Base-by-base conservation (phyloP, 1,140 invertebrate genomes). In the Drosophila obscura region DNA sequence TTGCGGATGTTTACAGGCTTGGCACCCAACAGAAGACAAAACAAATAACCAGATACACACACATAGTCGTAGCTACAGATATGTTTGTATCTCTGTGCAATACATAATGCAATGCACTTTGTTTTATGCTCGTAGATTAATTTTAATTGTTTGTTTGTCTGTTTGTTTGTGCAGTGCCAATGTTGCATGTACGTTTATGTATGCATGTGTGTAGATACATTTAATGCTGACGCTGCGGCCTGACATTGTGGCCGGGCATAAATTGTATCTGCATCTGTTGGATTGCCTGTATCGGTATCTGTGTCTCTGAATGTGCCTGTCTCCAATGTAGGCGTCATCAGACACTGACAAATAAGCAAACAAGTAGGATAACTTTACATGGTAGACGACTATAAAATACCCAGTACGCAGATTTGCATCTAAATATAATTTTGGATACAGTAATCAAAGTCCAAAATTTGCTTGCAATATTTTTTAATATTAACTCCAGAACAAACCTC, bases 1-100 rank as follows among this genome's bases (percentile, higher is more conserved):
- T 87, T 88, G 79, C 83, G 83, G 83, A 87, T 87, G 83, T 87
- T 87, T 87, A 87, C 83, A 87, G 77, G 81, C 75, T 87, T 87
- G 79, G 79, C 81, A 85, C 68, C 82, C 77, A 79, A 79, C 55
- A 87, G 51, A 73, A 78, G 57, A 77, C 76, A 85, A 71, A 55
- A 71, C 64, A 85, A 79, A 82, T 57, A 87, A 61, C 28, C 53
- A 61, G 6, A 35, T 15, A 22, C n/a, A 65, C 11, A 63, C 41
- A 82, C 7, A 65, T 41, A 44, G 22, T 22, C 51, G 35, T 52
- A 52, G 39, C 45, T 63, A 50, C 46, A 59, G 67, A 41, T 66
- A 65, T 3, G 4, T 24, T 19, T 19, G 19, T 19, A 19, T 19
- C 19, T 19, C 19, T 19, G 19, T 19, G 19, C 35, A 35, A 87